A percentile compares a stretch with the other conserved stretches of the same genome.
Evolutionary conservation across 2,888 invertebrate species (phyloP).

Genomic region (Noctua fimbriata): DNA sequence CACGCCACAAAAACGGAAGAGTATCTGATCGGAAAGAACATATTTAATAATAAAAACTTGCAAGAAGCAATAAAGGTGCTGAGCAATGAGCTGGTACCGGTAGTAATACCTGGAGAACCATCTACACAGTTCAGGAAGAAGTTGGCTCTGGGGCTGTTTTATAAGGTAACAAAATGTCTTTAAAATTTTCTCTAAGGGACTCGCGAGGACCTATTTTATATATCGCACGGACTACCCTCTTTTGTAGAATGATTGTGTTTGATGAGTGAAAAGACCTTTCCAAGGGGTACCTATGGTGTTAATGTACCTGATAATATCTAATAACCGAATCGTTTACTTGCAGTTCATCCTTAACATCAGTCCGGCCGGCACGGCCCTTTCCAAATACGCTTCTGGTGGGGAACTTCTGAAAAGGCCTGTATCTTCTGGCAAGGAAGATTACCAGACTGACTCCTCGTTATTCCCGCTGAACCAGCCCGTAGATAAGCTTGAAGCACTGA

Average conservation of each 20-base stretch:
- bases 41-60: constrained; percentile 82
- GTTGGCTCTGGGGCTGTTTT: constrained; percentile 93
- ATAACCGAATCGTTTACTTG: not conserved
- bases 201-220: too few species aligned
- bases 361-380: constrained; percentile 80
- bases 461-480: constrained; percentile 93
- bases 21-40: constrained; percentile 85
- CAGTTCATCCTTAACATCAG: constrained; percentile 90
- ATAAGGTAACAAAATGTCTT: constrained; percentile 89
- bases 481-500: constrained; percentile 91
- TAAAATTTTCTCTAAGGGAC: too few species aligned
- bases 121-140: constrained; percentile 92
- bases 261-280: not conserved
- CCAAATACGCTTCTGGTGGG: constrained; percentile 88
- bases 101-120: constrained; percentile 91
- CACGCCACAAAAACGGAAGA: constrained; percentile 91
- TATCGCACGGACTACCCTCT: too few species aligned
- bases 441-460: constrained; percentile 90
- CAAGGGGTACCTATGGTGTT: not conserved
- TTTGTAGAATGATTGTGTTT: too few species aligned
- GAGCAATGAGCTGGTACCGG: constrained; percentile 91
- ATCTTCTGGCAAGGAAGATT: constrained; percentile 91
- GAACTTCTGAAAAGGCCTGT: constrained; percentile 87
- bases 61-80: constrained; percentile 89
- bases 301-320: not conserved